Evolutionary conservation across 2,797 vertebrate genomes (phyloP).

Genomic region (Hybognathus amarus): DNA sequence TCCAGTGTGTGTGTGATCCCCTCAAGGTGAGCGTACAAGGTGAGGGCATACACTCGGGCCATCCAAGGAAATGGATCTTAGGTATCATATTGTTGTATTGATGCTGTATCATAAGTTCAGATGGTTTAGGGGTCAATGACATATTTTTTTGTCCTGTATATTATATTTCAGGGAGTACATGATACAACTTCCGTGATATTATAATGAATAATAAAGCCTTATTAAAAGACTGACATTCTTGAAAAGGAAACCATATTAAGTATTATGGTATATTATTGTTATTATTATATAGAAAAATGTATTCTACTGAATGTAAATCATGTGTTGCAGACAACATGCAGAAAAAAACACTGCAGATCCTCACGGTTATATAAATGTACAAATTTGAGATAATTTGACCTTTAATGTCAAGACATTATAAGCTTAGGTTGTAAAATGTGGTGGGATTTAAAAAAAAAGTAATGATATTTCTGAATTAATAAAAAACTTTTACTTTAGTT

Average conservation of each 20-base stretch:
- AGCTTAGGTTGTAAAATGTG: neutral
- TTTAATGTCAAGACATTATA: neutral
- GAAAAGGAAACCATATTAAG: neutral
- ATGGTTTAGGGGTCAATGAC: neutral
- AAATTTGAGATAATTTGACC: neutral
- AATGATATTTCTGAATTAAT: no score
- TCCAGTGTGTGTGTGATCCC: conserved; percentile 19
- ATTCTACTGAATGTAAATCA: neutral
- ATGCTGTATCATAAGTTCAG: neutral
- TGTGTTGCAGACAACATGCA: neutral
- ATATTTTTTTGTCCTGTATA: neutral
- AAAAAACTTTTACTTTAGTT: neutral
- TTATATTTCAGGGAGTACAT: neutral
- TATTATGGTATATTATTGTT: neutral
- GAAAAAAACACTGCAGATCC: neutral
- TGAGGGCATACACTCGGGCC: neutral
- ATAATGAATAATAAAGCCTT: neutral
- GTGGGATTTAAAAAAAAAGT: neutral
- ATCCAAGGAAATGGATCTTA: neutral
- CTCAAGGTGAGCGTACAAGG: neutral
- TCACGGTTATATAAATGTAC: no score
- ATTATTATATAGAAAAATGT: neutral
- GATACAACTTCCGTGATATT: neutral
- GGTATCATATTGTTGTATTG: no score
- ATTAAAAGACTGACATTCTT: neutral